Evolutionary conservation across 2,113 vertebrate species (phyloP), one percentile per base, ranked within the genome.

Genomic region (Aix galericulata): DNA sequence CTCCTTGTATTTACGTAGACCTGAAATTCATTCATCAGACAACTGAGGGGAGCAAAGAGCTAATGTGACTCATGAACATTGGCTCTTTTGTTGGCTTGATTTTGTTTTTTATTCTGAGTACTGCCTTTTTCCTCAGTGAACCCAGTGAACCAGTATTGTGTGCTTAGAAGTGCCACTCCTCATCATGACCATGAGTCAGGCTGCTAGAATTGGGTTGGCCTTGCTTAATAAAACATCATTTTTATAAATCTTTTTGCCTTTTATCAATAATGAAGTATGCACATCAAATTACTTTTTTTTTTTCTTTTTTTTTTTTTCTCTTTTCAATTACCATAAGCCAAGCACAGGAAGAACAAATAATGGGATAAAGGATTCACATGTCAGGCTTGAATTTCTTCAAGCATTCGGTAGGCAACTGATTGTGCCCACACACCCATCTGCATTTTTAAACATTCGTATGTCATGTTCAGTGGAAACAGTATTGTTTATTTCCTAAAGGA

Each of bases 401-500:
- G 27, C 58, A 6, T 73, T 89, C 53, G 82, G 69, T 46, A 81
- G 91, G 77, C 6, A 5, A 59, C 66, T 89, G 88, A 53, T 94
- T 93, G 66, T 92, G 83, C 69, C 88, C 94, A 75, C 95, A 88
- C 29, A 88, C 11, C 64, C 83, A 91, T 92, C 83, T 95, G 92
- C 77, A 92, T 94, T 75, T 95, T 93, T 58, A 90, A 96, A 52
- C 36, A 69, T 91, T 92, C 59, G 50, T 62, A 58, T 86, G 91
- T 84, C 53, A 36, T 91, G 71, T 95, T 93, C 86, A 71, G 40
- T 85, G 92, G 62, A 83, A 96, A 67, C 77, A 50, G 40, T 46
- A 85, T 85, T 92, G 91, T 93, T 96, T 96, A 85, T 81, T 96
- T 97, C 83, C 86, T 95, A 85, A 91, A 93, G 62, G 44, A 87